Evolutionary conservation across 2,888 invertebrate species (phyloP).

Genomic region (Andrena minutula): DNA sequence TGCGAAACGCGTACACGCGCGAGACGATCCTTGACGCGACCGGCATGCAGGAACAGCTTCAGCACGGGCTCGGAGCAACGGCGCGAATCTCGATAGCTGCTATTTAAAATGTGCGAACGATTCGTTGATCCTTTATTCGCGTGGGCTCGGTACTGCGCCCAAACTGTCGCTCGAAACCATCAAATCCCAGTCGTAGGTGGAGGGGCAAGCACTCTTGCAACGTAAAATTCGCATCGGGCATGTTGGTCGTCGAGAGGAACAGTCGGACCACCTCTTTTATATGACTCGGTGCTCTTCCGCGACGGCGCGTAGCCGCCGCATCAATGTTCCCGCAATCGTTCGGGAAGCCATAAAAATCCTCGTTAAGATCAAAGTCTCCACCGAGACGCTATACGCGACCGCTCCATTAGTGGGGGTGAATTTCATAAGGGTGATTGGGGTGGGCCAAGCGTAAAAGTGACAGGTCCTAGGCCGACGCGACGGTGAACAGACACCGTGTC

Average conservation of each 20-base stretch:
- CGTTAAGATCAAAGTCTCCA: not conserved
- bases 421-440: conserved; percentile 17
- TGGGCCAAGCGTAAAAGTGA: conserved; percentile 32
- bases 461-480: conserved; percentile 25
- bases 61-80: conserved; percentile 13
- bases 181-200: not conserved
- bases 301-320: not conserved
- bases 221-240: too few relatives aligned
- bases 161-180: not conserved
- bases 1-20: conserved; percentile 36
- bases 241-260: too few relatives aligned
- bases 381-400: conserved; percentile 29
- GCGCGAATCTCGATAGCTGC: conserved; percentile 14
- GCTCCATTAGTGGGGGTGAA: conserved; percentile 37
- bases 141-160: not conserved
- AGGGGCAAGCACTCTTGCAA: too few relatives aligned
- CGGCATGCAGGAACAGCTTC: conserved; percentile 34
- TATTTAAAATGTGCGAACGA: conserved; percentile 7
- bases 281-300: too few relatives aligned
- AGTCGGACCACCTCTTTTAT: not conserved
- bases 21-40: conserved; percentile 28
- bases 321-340: conserved; percentile 1
- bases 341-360: conserved; percentile 25
- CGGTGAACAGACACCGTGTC: conserved; percentile 36
- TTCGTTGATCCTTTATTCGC: not conserved